Percentiles rank a stretch among this genome's conserved stretches.
phyloP scores from a whole-genome alignment of 2,888 invertebrate genomes.

The Steinernema scapterisci region DNA sequence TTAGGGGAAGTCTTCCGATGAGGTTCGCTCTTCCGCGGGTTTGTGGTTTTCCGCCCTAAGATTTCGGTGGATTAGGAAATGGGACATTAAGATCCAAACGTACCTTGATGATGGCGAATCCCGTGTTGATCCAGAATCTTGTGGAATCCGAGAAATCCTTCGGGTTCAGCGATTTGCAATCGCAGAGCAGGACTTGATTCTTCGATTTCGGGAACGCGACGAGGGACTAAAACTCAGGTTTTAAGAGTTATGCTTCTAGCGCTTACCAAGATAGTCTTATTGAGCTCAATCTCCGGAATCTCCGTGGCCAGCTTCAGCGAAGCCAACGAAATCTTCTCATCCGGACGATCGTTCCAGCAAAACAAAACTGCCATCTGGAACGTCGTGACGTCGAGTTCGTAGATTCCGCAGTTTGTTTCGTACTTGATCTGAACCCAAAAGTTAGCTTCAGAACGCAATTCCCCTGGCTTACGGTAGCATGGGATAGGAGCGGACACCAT shows the following conservation, averaged over 20 bases:
- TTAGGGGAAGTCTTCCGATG: conserved; percentile 84
- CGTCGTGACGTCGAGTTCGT: conserved; percentile 96
- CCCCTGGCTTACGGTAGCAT: conserved; percentile 78
- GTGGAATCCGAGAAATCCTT: conserved; percentile 85
- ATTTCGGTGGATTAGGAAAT: conserved; percentile 34
- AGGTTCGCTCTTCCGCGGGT: conserved; percentile 93
- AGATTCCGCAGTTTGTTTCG: conserved; percentile 86
- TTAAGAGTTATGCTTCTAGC: too few species aligned
- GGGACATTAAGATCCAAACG: too few species aligned
- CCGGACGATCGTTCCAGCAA: conserved; percentile 94
- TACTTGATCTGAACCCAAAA: conserved; percentile 79
- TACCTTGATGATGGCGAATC: conserved; percentile 75
- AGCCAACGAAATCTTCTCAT: conserved; percentile 86
- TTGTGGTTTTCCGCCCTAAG: conserved; percentile 90
- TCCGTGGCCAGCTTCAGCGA: conserved; percentile 94
- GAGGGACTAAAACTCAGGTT: conserved; percentile 41
- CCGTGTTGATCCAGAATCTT: conserved; percentile 96
- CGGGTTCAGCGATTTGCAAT: conserved; percentile 75
- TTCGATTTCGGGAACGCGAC: conserved; percentile 83
- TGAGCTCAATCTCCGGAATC: conserved; percentile 89
- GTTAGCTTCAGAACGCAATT: not conserved
- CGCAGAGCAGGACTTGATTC: conserved; percentile 85
- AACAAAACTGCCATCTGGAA: conserved; percentile 99
- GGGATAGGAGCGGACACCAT: conserved; percentile 99
- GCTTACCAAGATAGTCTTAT: conserved; percentile 83